Conservation (phyloP, 2,113 vertebrate genomes). For the Tragelaphus scriptus region DNA sequence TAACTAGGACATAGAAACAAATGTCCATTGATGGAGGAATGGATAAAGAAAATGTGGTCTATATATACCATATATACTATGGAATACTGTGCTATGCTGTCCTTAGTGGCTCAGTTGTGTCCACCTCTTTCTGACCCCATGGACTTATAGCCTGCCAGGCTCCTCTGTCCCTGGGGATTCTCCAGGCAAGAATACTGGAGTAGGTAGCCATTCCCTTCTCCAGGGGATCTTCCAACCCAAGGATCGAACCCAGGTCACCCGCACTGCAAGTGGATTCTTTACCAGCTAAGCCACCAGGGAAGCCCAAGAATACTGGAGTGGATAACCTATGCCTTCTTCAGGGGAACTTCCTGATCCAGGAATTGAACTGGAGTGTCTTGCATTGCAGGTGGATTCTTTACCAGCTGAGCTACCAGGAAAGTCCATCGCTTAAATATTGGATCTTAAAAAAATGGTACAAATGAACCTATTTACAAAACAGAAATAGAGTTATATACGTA, state of each 20-base stretch:
- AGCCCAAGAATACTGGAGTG: background rate
- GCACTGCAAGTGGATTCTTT: background rate
- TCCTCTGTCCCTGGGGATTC: background rate
- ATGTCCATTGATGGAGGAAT: background rate
- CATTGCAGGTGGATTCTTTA: background rate
- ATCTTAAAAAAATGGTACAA: background rate
- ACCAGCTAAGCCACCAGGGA: background rate
- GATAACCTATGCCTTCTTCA: background rate
- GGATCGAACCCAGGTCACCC: background rate
- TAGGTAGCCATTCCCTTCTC: background rate
- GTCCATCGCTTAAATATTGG: background rate
- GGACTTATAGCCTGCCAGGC: background rate
- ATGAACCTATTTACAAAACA: background rate
- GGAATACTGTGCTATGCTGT: background rate
- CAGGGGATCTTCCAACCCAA: background rate
- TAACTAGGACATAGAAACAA: background rate
- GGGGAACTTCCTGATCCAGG: background rate
- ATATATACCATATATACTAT: background rate
- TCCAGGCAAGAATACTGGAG: background rate
- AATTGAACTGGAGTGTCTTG: too few species aligned
- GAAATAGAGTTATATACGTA: background rate
- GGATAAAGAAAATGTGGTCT: background rate
- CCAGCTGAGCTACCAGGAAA: background rate
- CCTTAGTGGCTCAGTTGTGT: background rate
- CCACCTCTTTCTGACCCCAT: background rate